Conservation (phyloP, 2,888 invertebrate genomes). For the Lycocerus yunnanus region DNA sequence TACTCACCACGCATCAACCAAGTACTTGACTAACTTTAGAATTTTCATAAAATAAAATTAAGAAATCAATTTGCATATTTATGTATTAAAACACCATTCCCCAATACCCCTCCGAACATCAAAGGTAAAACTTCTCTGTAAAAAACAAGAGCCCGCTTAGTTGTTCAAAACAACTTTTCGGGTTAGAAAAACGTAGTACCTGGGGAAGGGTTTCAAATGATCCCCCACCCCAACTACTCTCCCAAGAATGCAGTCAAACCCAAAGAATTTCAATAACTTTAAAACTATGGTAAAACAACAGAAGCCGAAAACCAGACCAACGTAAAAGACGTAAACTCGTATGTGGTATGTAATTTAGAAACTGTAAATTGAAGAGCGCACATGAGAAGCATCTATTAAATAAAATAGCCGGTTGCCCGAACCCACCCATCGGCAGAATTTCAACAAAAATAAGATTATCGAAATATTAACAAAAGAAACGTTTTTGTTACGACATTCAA, state of each 20-base stretch:
- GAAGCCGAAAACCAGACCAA: slow-evolving; percentile 8
- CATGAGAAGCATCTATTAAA: neutral
- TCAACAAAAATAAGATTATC: neutral
- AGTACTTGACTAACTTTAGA: neutral
- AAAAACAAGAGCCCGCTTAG: slow-evolving; percentile 34
- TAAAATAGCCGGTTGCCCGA: neutral
- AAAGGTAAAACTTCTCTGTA: slow-evolving; percentile 21
- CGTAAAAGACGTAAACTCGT: slow-evolving; percentile 5
- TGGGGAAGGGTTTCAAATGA: slow-evolving; percentile 50
- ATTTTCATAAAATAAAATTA: neutral
- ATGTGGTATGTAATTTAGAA: slow-evolving; percentile 2
- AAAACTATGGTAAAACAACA: slow-evolving; percentile 31
- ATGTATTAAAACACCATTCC: slow-evolving; percentile 31
- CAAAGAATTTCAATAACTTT: slow-evolving; percentile 51
- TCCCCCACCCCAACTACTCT: slow-evolving; percentile 48
- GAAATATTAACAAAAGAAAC: neutral
- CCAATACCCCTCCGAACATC: slow-evolving; percentile 55
- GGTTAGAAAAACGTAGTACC: slow-evolving; percentile 43
- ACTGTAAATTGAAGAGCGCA: neutral
- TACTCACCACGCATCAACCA: slow-evolving; percentile 23
- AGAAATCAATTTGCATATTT: neutral
- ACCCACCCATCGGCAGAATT: neutral
- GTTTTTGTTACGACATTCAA: slow-evolving; percentile 3
- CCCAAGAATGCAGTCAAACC: slow-evolving; percentile 50
- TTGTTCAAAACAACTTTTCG: slow-evolving; percentile 46